These are phyloP conservation scores for Circaetus cinerascens DNA, from an alignment of 2,113 vertebrate species.

Conservation along the genomic window DNA sequence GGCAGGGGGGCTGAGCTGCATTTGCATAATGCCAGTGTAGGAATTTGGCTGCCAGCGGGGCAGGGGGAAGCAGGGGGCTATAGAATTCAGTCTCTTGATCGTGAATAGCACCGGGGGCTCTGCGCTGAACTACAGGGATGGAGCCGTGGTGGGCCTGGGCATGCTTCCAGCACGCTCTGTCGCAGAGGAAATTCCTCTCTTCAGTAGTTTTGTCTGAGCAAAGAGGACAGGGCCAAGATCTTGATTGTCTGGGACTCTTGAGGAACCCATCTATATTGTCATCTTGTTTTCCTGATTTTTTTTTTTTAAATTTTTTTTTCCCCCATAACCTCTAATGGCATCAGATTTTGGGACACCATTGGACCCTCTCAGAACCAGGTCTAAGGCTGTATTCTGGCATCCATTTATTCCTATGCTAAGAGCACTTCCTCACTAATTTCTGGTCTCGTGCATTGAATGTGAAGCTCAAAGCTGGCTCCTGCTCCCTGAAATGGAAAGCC, in stretches of 20 bases:
- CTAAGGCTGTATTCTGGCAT: neutral
- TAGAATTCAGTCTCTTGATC: constrained; percentile 24
- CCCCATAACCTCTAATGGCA: fast-evolving
- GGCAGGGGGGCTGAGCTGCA: neutral
- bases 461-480: neutral
- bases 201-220: neutral
- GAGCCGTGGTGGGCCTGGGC: constrained; percentile 50
- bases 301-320: fast-evolving
- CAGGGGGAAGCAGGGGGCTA: constrained; percentile 17
- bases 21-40: constrained; percentile 6
- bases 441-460: neutral
- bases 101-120: constrained; percentile 27
- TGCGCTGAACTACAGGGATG: neutral
- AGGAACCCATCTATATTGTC: neutral
- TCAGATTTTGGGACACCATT: neutral
- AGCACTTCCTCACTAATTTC: neutral
- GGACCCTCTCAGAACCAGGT: neutral
- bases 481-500: neutral
- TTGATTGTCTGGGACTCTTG: neutral
- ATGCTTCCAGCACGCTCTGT: neutral
- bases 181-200: constrained; percentile 21
- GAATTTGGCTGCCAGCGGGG: constrained; percentile 23
- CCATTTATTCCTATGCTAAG: neutral
- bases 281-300: neutral
- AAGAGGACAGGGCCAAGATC: neutral